Conservation (phyloP, 2,888 invertebrate genomes). For the Synanthedon vespiformis region DNA sequence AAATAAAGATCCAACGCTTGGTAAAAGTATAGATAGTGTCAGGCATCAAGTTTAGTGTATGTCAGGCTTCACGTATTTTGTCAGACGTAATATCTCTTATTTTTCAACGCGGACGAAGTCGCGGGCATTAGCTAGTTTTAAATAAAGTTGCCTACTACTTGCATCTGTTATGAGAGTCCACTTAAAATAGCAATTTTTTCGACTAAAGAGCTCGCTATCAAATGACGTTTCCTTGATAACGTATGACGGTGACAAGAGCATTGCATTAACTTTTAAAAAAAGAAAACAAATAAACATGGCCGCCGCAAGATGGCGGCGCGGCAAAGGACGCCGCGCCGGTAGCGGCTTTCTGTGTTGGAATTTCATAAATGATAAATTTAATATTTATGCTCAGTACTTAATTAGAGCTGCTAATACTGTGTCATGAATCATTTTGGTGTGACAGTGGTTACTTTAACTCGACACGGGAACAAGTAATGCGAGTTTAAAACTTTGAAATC, state of each 20-base stretch:
- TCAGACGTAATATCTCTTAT: too few relatives aligned
- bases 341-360: constrained; percentile 51
- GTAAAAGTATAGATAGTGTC: too few relatives aligned
- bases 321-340: constrained; percentile 58
- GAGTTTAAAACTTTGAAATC: too few relatives aligned
- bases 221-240: constrained; percentile 35
- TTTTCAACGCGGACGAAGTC: too few relatives aligned
- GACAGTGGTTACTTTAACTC: constrained; percentile 12
- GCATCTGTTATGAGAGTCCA: background rate
- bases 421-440: constrained; percentile 23
- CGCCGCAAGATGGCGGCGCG: constrained; percentile 52
- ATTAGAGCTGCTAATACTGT: constrained; percentile 30
- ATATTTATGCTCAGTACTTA: constrained; percentile 47
- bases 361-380: constrained; percentile 68
- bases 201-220: background rate
- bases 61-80: too few relatives aligned
- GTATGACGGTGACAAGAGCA: constrained; percentile 53
- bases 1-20: too few relatives aligned
- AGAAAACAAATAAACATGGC: constrained; percentile 58
- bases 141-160: too few relatives aligned
- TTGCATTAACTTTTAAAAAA: constrained; percentile 50
- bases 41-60: too few relatives aligned
- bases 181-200: constrained; percentile 1
- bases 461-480: too few relatives aligned
- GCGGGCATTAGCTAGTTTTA: too few relatives aligned